Percentiles rank a stretch among this genome's conserved stretches.
phyloP scores from a whole-genome alignment of 2,797 vertebrate species.

The Gephyroberyx darwinii region DNA sequence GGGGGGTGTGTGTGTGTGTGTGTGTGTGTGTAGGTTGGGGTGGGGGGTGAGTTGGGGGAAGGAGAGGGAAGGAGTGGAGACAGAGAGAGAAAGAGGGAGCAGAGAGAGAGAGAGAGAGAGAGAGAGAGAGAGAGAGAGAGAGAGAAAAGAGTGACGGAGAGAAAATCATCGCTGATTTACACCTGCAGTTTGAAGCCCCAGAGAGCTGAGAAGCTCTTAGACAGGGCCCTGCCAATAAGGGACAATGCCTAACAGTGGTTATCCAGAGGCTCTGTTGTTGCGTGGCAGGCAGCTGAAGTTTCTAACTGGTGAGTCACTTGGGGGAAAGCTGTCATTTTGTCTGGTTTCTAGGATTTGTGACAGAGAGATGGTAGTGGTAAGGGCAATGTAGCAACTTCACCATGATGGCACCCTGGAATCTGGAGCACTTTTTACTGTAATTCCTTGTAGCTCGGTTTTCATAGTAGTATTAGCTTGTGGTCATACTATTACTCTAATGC shows the following conservation, averaged over 20 bases:
- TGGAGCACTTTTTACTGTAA: background rate
- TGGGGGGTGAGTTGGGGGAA: background rate
- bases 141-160: background rate
- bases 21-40: too few species aligned
- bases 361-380: slow-evolving; percentile 11
- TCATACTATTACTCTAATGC: background rate
- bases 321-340: slow-evolving; percentile 1
- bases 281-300: slow-evolving; percentile 23
- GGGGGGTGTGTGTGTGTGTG: too few species aligned
- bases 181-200: slow-evolving; percentile 18
- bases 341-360: slow-evolving; percentile 18
- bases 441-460: background rate
- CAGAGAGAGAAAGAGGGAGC: background rate
- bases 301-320: slow-evolving; percentile 17
- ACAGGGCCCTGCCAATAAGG: slow-evolving; percentile 15
- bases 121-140: slow-evolving; percentile 9
- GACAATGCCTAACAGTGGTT: slow-evolving; percentile 7
- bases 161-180: slow-evolving; percentile 25
- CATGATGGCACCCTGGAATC: background rate
- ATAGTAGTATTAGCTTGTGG: background rate
- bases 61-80: background rate
- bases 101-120: slow-evolving; percentile 24
- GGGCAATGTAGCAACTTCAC: background rate
- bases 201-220: slow-evolving; percentile 27
- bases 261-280: background rate